Evolutionary conservation across 2,888 invertebrate species (phyloP).

Genomic region (Rhimphoctona megacephalus): DNA sequence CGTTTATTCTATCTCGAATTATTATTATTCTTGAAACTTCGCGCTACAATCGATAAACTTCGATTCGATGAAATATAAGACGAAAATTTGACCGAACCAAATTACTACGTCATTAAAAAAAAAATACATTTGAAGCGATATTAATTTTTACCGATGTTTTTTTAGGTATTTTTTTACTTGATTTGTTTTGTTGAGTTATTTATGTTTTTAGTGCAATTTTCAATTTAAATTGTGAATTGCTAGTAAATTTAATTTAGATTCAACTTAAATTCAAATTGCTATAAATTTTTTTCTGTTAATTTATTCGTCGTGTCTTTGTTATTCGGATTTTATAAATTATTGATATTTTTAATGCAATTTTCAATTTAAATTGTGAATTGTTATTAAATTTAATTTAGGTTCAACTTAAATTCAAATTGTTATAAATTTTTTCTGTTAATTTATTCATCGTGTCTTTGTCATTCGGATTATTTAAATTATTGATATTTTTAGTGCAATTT

Average conservation of each 20-base stretch:
- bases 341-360: neutral
- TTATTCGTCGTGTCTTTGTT: too few relatives aligned
- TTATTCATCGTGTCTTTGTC: too few relatives aligned
- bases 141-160: too few relatives aligned
- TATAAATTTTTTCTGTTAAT: neutral
- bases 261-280: too few relatives aligned
- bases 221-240: neutral
- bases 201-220: neutral
- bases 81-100: neutral
- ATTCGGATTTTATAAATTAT: too few relatives aligned
- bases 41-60: constrained; percentile 13
- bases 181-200: too few relatives aligned
- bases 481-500: neutral
- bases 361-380: neutral
- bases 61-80: neutral
- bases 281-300: neutral
- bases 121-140: too few relatives aligned
- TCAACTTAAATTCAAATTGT: too few relatives aligned
- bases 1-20: neutral
- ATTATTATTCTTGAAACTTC: constrained; percentile 28
- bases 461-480: too few relatives aligned
- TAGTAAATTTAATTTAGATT: too few relatives aligned
- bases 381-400: too few relatives aligned
- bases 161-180: too few relatives aligned
- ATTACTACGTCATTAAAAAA: neutral